phyloP scores from a whole-genome alignment of 2,888 invertebrate genomes.

The Andrena chrysosceles region DNA sequence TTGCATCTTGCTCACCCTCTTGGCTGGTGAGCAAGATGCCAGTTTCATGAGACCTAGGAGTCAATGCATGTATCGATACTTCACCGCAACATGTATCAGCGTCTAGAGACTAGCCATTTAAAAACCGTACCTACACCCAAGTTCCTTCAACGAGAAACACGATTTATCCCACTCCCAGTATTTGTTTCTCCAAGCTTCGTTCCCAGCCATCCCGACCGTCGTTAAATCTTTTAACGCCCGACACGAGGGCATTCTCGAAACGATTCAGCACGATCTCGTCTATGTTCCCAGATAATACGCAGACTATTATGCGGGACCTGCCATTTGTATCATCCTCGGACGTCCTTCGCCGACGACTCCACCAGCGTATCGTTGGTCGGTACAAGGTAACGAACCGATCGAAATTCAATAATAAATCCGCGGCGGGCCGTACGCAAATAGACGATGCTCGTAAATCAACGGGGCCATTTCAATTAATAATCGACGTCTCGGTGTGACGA shows the following conservation, averaged over 20 bases:
- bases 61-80: too few species aligned
- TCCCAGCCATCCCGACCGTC: neutral
- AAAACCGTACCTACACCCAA: too few species aligned
- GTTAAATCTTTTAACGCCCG: neutral
- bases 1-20: too few species aligned
- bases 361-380: slow-evolving; percentile 28
- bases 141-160: neutral
- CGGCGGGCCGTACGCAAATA: neutral
- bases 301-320: slow-evolving; percentile 38
- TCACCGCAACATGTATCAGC: too few species aligned
- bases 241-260: neutral
- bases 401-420: neutral
- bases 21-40: too few species aligned
- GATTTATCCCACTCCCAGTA: neutral
- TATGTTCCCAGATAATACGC: slow-evolving; percentile 31
- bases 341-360: slow-evolving; percentile 25
- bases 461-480: slow-evolving; percentile 35
- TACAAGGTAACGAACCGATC: slow-evolving; percentile 36
- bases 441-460: slow-evolving; percentile 9
- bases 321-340: slow-evolving; percentile 12
- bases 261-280: neutral
- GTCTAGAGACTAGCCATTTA: too few species aligned
- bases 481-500: neutral
- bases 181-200: neutral
- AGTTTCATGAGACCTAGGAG: too few species aligned